Evolutionary conservation across 2,888 invertebrate species (phyloP).

Genomic region (Cerceris ruficornis): DNA sequence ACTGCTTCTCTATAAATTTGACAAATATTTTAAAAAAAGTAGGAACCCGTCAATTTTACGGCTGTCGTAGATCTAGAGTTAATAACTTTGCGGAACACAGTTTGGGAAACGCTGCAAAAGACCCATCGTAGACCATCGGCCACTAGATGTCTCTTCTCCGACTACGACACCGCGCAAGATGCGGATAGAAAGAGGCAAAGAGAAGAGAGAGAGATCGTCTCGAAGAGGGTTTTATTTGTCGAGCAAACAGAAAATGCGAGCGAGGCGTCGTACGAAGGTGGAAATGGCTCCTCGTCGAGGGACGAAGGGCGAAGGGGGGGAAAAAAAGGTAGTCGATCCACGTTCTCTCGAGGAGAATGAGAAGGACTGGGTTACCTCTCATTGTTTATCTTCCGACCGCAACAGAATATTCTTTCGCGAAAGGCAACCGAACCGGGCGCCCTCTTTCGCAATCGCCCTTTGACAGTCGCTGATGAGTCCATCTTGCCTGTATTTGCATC

Average conservation of each 20-base stretch:
- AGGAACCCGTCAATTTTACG: too few relatives aligned
- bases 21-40: too few relatives aligned
- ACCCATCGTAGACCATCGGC: too few relatives aligned
- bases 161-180: too few relatives aligned
- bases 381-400: conserved; percentile 74
- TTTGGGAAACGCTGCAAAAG: too few relatives aligned
- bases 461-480: conserved; percentile 79
- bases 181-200: conserved; percentile 6
- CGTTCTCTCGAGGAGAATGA: conserved; percentile 33
- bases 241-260: conserved; percentile 70
- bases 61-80: too few relatives aligned
- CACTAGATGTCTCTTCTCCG: too few relatives aligned
- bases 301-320: conserved; percentile 10
- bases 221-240: conserved; percentile 69
- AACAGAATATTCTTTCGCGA: conserved; percentile 69
- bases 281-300: conserved; percentile 15
- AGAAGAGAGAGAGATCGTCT: conserved; percentile 33
- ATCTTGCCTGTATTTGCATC: conserved; percentile 77
- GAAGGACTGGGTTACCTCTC: conserved; percentile 46
- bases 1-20: too few relatives aligned
- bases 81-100: too few relatives aligned
- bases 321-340: conserved; percentile 13
- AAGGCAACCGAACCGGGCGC: conserved; percentile 42
- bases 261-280: conserved; percentile 45
- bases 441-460: conserved; percentile 73